phyloP scores from a whole-genome alignment of 2,113 vertebrate genomes.

The Pelecanoides urinatrix region DNA sequence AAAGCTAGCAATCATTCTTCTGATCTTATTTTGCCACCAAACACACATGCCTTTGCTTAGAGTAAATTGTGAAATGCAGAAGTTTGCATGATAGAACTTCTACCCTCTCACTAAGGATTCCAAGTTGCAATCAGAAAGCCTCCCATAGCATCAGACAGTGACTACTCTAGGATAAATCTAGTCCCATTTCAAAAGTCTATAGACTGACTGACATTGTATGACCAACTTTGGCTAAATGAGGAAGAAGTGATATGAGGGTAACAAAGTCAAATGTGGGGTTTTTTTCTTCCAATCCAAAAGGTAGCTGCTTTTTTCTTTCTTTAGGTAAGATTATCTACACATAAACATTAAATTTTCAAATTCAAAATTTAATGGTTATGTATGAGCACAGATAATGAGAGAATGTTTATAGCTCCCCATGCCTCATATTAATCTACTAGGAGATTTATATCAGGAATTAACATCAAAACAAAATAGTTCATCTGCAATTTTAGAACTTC shows the following conservation, averaged over 20 bases:
- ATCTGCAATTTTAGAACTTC: background rate
- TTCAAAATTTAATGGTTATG: conserved; percentile 16
- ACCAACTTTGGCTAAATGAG: background rate
- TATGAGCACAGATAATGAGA: conserved; percentile 54
- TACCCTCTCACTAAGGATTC: background rate
- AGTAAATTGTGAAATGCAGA: background rate
- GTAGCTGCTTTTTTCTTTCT: conserved; percentile 51
- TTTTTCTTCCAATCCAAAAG: conserved; percentile 25
- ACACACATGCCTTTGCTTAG: background rate
- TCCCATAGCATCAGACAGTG: background rate
- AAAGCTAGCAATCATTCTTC: background rate
- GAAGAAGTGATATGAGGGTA: background rate
- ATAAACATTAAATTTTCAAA: conserved; percentile 26
- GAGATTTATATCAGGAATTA: background rate
- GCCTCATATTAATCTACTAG: background rate
- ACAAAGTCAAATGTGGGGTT: background rate
- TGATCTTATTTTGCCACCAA: background rate
- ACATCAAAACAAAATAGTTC: background rate
- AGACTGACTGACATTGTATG: background rate
- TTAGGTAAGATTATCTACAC: background rate
- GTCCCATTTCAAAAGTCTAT: background rate
- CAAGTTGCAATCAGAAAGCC: background rate
- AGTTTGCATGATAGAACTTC: background rate
- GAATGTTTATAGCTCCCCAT: conserved; percentile 57
- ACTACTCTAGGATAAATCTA: background rate